Percentiles rank a stretch among this genome's conserved stretches.
Conservation (phyloP, 2,888 invertebrate species). For the Erebia epiphron region DNA sequence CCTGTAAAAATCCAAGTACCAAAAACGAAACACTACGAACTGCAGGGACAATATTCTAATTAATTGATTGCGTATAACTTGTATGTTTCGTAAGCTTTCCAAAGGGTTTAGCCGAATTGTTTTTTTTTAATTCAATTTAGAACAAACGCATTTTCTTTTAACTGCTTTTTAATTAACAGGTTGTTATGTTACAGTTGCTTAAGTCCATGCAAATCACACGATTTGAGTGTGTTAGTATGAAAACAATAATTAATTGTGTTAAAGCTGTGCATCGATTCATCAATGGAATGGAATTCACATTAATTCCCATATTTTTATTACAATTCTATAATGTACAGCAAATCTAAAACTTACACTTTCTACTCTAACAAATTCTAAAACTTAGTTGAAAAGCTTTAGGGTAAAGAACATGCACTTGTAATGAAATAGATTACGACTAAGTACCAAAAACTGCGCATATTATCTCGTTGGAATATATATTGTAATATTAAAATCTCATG, state of each 20-base stretch:
- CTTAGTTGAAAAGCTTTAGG: slow-evolving; percentile 26
- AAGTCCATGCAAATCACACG: slow-evolving; percentile 42
- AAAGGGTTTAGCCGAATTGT: background rate
- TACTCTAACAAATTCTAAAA: slow-evolving; percentile 28
- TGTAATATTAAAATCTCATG: background rate
- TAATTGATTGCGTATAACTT: background rate
- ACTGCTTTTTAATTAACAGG: background rate
- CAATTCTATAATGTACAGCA: slow-evolving; percentile 25
- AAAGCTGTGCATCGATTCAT: slow-evolving; percentile 22
- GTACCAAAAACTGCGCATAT: slow-evolving; percentile 6
- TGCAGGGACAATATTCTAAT: background rate
- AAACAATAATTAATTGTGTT: slow-evolving; percentile 28
- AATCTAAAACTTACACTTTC: slow-evolving; percentile 25
- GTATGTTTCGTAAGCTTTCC: slow-evolving; percentile 6
- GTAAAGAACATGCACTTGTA: slow-evolving; percentile 35
- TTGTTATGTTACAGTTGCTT: slow-evolving; percentile 19
- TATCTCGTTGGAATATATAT: slow-evolving; percentile 16
- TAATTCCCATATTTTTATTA: slow-evolving; percentile 5
- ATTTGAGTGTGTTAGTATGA: slow-evolving; percentile 37
- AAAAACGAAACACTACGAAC: slow-evolving; percentile 8
- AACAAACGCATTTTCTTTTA: background rate
- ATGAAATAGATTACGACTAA: slow-evolving; percentile 7
- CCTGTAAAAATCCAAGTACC: background rate
- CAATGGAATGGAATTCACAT: slow-evolving; percentile 15
- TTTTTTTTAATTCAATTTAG: background rate